phyloP scores from a whole-genome alignment of 2,113 vertebrate genomes.

The Mellivora capensis region DNA sequence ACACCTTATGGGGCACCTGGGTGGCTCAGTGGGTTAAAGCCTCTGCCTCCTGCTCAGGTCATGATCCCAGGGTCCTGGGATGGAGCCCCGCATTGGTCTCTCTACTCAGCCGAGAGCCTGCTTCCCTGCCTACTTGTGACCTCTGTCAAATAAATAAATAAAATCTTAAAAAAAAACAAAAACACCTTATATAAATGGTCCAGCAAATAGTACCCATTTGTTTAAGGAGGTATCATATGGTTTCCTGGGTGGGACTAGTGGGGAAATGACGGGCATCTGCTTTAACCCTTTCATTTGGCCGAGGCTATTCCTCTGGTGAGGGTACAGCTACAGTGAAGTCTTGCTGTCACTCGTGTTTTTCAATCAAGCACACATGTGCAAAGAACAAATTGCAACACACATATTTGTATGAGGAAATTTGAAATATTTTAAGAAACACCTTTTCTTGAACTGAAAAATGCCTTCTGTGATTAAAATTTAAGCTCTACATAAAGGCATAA shows the following conservation, averaged over 20 bases:
- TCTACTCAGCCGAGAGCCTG: too few species aligned
- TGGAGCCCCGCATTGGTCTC: too few species aligned
- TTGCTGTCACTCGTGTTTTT: not conserved
- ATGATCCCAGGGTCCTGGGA: too few species aligned
- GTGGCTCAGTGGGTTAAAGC: too few species aligned
- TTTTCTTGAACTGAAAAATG: conserved; percentile 2
- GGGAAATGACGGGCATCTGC: not conserved
- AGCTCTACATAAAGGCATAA: not conserved
- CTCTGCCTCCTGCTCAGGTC: too few species aligned
- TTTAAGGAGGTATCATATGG: not conserved
- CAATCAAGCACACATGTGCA: not conserved
- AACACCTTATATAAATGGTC: not conserved
- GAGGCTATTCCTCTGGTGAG: not conserved
- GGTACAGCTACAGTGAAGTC: not conserved
- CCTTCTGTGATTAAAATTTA: not conserved
- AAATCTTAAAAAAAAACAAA: too few species aligned
- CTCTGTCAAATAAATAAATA: too few species aligned
- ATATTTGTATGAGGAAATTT: not conserved
- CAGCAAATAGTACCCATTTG: not conserved
- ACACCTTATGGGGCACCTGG: not conserved
- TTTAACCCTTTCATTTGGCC: not conserved
- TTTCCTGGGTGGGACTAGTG: not conserved
- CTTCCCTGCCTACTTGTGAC: too few species aligned
- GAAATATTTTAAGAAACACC: not conserved
- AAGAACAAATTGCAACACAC: not conserved